Evolutionary conservation across 2,113 vertebrate genomes (phyloP), one percentile per base, ranked within the genome.

Genomic region (Euleptes europaea): DNA sequence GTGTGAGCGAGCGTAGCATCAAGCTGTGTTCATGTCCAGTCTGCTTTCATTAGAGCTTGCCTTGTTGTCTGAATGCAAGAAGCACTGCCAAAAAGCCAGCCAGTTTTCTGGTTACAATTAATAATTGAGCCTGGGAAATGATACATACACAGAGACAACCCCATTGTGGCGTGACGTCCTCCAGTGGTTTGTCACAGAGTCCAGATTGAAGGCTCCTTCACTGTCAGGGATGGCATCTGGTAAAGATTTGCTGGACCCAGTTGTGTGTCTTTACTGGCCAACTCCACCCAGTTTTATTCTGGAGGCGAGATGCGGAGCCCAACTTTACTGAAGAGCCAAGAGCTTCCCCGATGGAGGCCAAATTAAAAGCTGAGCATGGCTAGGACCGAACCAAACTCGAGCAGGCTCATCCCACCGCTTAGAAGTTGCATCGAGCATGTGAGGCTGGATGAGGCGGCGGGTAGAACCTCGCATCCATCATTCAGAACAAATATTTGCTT

Each of bases 401-500:
- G 60, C 49, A 80, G 15, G 33, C 72, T 14, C 42, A 54, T 63
- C 79, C 74, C 33, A 38, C 65, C 11, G 12, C 74, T 70, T 81
- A 89, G 21, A 0, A 0, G 0, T 40, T 73, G 51, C 5, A 49
- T 28, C 9, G 0, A 12, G 10, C 19, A 13, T 51, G 85, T 82
- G n/a, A 81, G n/a, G 78, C 76, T 78, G 73, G 35, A 3, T 0
- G 0, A 71, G 67, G 6, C 3, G 44, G 31, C 0, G 0, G 66
- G 11, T 8, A 2, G 38, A 33, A 47, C 47, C 66, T 33, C 35
- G 4, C 63, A 35, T 12, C 77, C 42, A 49, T 17, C 1, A 35
- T 49, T 12, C 14, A 6, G 8, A 1, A 26, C 5, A 1, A 1
- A 85, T 86, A 83, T 78, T 85, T 89, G 69, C 85, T 40, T 31